Conservation (phyloP, 2,113 vertebrate genomes). For the Anoura caudifer region DNA sequence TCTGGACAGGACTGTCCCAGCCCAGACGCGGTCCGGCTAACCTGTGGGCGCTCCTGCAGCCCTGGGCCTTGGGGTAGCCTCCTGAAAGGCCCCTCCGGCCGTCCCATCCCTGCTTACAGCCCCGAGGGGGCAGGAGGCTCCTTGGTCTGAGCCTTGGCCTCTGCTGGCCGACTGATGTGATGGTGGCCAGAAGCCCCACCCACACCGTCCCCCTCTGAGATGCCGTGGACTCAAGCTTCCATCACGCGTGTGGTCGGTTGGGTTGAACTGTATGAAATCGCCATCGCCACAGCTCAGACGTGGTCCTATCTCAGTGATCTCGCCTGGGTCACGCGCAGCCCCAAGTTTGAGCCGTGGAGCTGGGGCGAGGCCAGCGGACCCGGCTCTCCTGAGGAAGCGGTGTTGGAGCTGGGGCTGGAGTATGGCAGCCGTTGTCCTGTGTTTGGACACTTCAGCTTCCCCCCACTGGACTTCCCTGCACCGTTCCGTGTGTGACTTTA, state of each 20-base stretch:
- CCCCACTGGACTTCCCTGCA: rapidly evolving
- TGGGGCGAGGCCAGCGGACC: rapidly evolving
- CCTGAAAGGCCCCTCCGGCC: background rate
- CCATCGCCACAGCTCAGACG: rapidly evolving
- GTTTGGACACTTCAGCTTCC: no score
- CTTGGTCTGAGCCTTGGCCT: rapidly evolving
- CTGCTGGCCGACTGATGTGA: background rate
- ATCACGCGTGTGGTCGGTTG: rapidly evolving
- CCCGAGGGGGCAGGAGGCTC: no score
- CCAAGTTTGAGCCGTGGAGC: rapidly evolving
- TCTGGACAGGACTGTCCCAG: no score
- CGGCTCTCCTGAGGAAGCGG: background rate
- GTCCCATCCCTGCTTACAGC: rapidly evolving
- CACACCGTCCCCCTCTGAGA: rapidly evolving
- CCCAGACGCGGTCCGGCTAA: rapidly evolving
- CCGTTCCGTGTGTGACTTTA: background rate
- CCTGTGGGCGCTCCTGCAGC: rapidly evolving
- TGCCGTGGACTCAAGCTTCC: rapidly evolving
- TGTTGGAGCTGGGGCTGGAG: rapidly evolving
- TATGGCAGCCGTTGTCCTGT: rapidly evolving
- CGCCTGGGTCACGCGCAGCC: rapidly evolving
- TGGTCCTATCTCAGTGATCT: rapidly evolving
- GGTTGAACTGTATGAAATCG: rapidly evolving
- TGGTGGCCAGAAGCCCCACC: background rate
- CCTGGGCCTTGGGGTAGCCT: no score